Base-by-base conservation (phyloP, 2,113 vertebrate species). In the Puffinus mauretanicus region DNA sequence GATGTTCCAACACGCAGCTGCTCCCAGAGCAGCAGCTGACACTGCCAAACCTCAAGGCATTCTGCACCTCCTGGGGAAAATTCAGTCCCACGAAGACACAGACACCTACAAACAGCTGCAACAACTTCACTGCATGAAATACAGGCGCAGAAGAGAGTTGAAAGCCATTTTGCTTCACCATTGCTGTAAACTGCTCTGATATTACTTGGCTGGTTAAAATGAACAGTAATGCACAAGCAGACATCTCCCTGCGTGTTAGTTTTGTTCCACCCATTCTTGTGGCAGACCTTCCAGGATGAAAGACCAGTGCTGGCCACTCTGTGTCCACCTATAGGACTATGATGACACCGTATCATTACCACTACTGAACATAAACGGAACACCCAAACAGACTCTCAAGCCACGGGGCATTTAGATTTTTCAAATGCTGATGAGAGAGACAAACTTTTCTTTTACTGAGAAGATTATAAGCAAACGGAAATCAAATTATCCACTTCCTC, bases 181-280 rank as follows among this genome's bases (percentile, higher is more conserved):
- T 32, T 64, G 6, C 42, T 58, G 9, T 38, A 65, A 69, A 27
- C 6, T 46, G 15, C 30, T 90, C 36, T 75, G 55, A 17, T 54
- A 44, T 7, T 20, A 61, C 15, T 22, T 44, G 13, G 11, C 19
- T 55, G n/a, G 9, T 3, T 65, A 60, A 47, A 17, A 60, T n/a
- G 15, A 82, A 27, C 36, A 36, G 22, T 27, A 83, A 47, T 0
- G 3, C 20, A 86, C 3, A 55, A 13, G 52, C 36, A 29, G 49
- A 26, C 10, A 2, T 18, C 17, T 73, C 46, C 32, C 21, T 11
- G 9, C 0, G 0, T 7, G 1, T 47, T 11, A 5, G 6, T 30
- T 89, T 55, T 57, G 26, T 22, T 78, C 38, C 20, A 19, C 10
- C 5, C 1, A 27, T 42, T 93, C 75, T 62, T 26, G 46, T 25